Percentiles rank a stretch among this genome's conserved stretches.
Evolutionary conservation across 2,113 vertebrate genomes (phyloP).

Genomic region (Peromyscus maniculatus): DNA sequence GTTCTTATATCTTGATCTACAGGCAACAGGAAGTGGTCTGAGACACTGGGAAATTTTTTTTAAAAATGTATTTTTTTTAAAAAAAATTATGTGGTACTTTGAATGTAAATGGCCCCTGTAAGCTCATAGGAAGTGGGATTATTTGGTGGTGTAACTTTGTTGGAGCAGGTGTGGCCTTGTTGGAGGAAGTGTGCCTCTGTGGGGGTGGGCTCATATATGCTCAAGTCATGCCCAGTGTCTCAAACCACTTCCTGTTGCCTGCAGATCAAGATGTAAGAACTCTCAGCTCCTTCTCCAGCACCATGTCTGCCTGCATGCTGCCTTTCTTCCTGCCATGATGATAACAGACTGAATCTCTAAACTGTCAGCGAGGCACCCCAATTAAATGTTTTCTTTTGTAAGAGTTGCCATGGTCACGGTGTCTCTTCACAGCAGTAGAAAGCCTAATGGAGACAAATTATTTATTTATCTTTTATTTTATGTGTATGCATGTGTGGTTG

Average conservation of each 20-base stretch:
- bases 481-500: background rate
- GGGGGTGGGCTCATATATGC: background rate
- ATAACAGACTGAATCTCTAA: background rate
- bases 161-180: background rate
- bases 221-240: background rate
- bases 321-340: background rate
- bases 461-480: background rate
- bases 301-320: background rate
- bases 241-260: background rate
- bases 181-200: background rate
- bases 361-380: background rate
- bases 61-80: no score
- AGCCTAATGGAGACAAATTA: background rate
- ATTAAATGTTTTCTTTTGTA: background rate
- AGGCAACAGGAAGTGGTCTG: no score
- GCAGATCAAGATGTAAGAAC: background rate
- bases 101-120: background rate
- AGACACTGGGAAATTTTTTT: no score
- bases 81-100: background rate
- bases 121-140: background rate
- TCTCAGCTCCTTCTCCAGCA: background rate
- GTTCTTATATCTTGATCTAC: no score
- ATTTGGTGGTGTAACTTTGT: background rate
- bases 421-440: background rate
- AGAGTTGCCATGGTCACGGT: background rate